Evolutionary conservation across 2,888 invertebrate genomes (phyloP), one percentile per base, ranked within the genome.

Genomic region (Aleiodes alternator): DNA sequence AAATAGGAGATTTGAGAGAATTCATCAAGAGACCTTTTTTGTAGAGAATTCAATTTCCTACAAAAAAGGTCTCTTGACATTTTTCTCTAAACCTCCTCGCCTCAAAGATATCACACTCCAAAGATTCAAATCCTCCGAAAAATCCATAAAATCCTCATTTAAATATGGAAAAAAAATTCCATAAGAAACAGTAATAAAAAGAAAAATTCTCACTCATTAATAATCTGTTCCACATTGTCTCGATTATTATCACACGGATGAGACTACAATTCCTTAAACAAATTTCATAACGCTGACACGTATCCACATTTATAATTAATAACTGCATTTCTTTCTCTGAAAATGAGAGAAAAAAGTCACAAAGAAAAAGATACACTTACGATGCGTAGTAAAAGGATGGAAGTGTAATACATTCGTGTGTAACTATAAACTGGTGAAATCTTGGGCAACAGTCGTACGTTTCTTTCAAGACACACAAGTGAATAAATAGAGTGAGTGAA

Each of bases 371-470:
- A 7, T n/a, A 23, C n/a, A 48, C 48, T 43, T 48, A 64, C 43
- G 38, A n/a, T 64, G 43, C 16, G 64, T 51, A 57, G 68, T 56
- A 72, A 61, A n/a, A 14, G 51, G 51, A 69, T 29, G 53, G 29
- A 16, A 38, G 64, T 16, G 38, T 43, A 64, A 64, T 64, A 48
- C 64, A 64, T 64, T 38, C 16, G 31, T 12, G 57, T 43, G 4
- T 48, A 64, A 43, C 43, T 43, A 43, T 72, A 29, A 16, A 64
- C 71, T n/a, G 81, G 83, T 82, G 84, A 83, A 85, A 85, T 84
- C 82, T 82, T 84, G 73, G 80, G 43, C 43, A 82, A 83, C 83
- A 82, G 85, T 85, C 84, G 85, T 84, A 84, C 82, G 83, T 73
- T 59, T 50, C 43, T 48, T 16, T 8, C 43, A 43, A 43, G 43